Evolutionary conservation across 2,797 vertebrate species (phyloP), one percentile per base, ranked within the genome.

Genomic region (Centropyge bicolor): DNA sequence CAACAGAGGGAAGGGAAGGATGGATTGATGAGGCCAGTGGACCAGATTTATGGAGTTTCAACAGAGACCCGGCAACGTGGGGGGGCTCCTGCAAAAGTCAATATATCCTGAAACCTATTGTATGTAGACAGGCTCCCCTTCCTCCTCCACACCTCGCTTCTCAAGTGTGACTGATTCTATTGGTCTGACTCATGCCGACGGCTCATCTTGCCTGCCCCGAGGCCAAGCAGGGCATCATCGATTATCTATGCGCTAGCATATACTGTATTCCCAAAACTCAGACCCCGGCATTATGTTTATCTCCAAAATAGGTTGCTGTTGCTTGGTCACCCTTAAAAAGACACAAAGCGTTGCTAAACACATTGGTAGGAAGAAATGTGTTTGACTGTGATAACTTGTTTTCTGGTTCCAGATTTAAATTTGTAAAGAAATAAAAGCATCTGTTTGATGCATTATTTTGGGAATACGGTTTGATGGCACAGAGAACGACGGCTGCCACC

Each of bases 201-300:
- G 72, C 72, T 86, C 6, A 55, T 82, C 75, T 80, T 8, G 60
- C 61, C 48, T 16, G 9, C 73, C 86, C 86, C 1, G 52, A 85
- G 67, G 89, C 78, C 78, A 66, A 63, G 62, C 74, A 60, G 60
- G 63, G 76, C 65, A 60, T 80, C 80, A 90, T 86, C n/a, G 87
- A 90, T 93, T 93, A 89, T 88, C 86, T 16, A 84, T 70, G 88
- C 78, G 52, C 49, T 49, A 49, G 66, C 78, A 87, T 60, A 76
- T 14, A 31, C 27, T 31, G 27, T 31, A 86, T 52, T 57, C 57
- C 74, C 78, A 66, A 83, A 88, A 84, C 56, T 65, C 74, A 77
- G 72, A 78, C 79, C 68, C 62, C 35, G 6, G 60, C 38, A 55
- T 77, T 67, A 60, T 57, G 55, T 82, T 87, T 79, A 86, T 90